phyloP scores from a whole-genome alignment of 2,797 vertebrate species.

The Myripristis jacobus region DNA sequence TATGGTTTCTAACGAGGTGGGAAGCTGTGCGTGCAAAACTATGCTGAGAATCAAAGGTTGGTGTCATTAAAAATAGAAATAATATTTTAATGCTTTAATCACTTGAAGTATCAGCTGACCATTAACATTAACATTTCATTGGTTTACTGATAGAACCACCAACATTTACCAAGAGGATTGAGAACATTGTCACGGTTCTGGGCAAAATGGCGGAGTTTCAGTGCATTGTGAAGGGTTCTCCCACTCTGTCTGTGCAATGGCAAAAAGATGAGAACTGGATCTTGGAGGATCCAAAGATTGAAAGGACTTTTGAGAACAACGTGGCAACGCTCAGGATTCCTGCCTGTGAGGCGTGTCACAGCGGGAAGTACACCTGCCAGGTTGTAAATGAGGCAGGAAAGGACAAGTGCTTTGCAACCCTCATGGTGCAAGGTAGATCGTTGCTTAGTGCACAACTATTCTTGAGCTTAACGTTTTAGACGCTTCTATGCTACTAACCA shows the following conservation, averaged over 20 bases:
- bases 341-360: conserved; percentile 83
- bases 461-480: conserved; percentile 1
- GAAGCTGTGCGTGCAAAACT: conserved; percentile 90
- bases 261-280: conserved; percentile 92
- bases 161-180: conserved; percentile 89
- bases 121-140: conserved; percentile 25
- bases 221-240: conserved; percentile 87
- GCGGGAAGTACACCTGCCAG: conserved; percentile 90
- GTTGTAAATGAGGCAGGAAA: conserved; percentile 90
- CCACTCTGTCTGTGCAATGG: conserved; percentile 89
- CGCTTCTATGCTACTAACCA: conserved; percentile 11
- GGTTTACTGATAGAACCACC: conserved; percentile 88
- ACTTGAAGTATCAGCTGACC: conserved; percentile 1
- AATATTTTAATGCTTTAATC: conserved; percentile 20
- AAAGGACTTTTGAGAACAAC: conserved; percentile 83
- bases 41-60: conserved; percentile 93
- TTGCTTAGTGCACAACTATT: conserved; percentile 54
- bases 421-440: conserved; percentile 86
- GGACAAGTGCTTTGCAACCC: conserved; percentile 89
- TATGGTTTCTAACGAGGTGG: conserved; percentile 91
- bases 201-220: conserved; percentile 90
- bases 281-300: conserved; percentile 84
- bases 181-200: conserved; percentile 88
- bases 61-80: conserved; percentile 61
- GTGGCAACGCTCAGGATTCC: conserved; percentile 86